Evolutionary conservation across 2,113 vertebrate genomes (phyloP), one percentile per base, ranked within the genome.

Genomic region (Tetrao urogallus): DNA sequence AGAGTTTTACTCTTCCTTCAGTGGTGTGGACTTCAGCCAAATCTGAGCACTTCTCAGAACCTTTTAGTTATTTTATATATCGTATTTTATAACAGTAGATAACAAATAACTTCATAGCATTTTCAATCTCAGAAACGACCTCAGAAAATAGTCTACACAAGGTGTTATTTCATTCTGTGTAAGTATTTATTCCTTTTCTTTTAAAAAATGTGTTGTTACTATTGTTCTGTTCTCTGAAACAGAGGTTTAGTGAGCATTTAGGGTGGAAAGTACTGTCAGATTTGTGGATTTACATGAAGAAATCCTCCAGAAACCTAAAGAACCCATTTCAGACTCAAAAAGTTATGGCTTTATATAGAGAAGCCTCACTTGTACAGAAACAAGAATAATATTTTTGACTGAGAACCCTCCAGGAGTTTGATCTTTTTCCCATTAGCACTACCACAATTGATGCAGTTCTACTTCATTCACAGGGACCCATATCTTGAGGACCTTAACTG

Each of bases 401-500:
- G 88, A 92, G 86, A 93, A 14, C 50, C n/a, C 40, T 81, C 65
- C 82, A 60, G 78, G 47, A 71, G 10, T 25, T 11, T 57, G 56
- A 86, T 80, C 56, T 81, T 90, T 89, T 76, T 54, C 88, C 87
- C 80, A 71, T 94, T 89, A 76, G 54, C 79, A 90, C 80, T 79
- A 75, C 21, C 75, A 42, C 12, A 15, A 21, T 74, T 82, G 27
- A 52, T 92, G 88, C 63, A 40, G 84, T 60, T 84, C 80, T 7
- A 40, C 24, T 71, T 82, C 75, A 60, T 58, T 90, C 60, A n/a
- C 54, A 66, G 40, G 25, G 69, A 60, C 21, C 21, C 22, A 69
- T 38, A 27, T 43, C 77, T 57, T 72, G 43, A 57, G n/a, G 30
- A 64, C 32, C 45, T 81, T 75, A 77, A 48, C 22, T 67, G 65